A percentile compares a stretch with the other conserved stretches of the same genome.
Evolutionary conservation across 2,888 invertebrate genomes (phyloP).

Genomic region (Heliconius sara): DNA sequence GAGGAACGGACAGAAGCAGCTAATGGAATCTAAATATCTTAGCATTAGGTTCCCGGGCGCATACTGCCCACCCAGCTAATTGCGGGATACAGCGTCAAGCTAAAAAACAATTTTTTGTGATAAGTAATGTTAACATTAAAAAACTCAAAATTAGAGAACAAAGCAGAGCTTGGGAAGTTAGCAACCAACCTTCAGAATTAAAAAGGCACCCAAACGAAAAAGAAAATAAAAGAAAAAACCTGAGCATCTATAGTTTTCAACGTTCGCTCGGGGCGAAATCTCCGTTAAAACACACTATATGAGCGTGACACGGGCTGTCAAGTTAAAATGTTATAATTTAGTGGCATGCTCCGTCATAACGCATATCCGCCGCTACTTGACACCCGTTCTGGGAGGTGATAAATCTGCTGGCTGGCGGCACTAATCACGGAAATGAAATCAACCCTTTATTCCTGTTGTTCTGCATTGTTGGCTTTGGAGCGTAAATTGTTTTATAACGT

Average conservation of each 20-base stretch:
- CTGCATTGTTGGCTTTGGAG: conserved; percentile 55
- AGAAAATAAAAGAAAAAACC: conserved; percentile 26
- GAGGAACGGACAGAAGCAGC: too few species aligned
- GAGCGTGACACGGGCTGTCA: conserved; percentile 75
- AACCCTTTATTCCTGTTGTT: conserved; percentile 64
- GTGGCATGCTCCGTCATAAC: conserved; percentile 70
- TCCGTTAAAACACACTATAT: conserved; percentile 62
- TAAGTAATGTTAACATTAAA: neutral
- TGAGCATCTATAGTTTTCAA: conserved; percentile 48
- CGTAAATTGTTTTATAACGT: conserved; percentile 55
- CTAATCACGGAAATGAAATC: conserved; percentile 79
- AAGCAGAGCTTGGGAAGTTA: too few species aligned
- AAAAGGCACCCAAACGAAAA: too few species aligned
- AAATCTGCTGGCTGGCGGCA: conserved; percentile 71
- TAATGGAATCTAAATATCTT: too few species aligned
- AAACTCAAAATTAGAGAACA: neutral
- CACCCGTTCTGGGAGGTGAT: conserved; percentile 72
- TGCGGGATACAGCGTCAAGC: too few species aligned
- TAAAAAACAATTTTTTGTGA: too few species aligned
- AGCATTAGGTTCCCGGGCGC: too few species aligned
- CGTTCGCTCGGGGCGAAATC: conserved; percentile 61
- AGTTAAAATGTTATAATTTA: conserved; percentile 82
- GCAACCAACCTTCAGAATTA: too few species aligned
- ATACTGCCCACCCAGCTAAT: too few species aligned
- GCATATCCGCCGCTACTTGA: conserved; percentile 75